Conservation (phyloP, 1,140 invertebrate species). For the Saccostrea echinata region DNA sequence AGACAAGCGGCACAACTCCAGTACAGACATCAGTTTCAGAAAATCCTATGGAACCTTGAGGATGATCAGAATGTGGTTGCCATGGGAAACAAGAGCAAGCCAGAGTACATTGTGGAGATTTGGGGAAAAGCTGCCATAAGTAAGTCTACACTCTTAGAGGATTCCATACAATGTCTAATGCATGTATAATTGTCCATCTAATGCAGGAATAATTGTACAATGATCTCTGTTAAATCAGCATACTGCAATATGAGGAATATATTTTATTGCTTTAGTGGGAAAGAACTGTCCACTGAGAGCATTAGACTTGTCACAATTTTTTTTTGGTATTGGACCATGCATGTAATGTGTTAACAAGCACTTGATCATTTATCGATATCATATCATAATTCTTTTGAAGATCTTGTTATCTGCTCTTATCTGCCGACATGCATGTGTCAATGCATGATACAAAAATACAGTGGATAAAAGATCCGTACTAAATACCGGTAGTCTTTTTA, state of each 20-base stretch:
- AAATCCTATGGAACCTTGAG: conserved; percentile 66
- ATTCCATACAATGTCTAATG: not conserved
- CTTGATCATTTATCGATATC: no score
- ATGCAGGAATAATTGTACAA: not conserved
- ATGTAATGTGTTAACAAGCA: no score
- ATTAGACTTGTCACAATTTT: no score
- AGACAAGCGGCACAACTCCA: conserved; percentile 65
- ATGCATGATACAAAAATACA: no score
- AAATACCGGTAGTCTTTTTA: no score
- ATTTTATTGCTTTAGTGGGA: not conserved
- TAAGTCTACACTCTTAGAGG: conserved; percentile 57
- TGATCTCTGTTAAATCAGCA: not conserved
- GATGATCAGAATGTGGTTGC: conserved; percentile 55
- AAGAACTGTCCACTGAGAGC: no score
- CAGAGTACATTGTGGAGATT: conserved; percentile 78
- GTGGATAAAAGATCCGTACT: no score
- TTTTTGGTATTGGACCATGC: no score
- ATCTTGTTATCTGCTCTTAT: no score
- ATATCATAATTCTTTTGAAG: no score
- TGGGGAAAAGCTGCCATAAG: conserved; percentile 83
- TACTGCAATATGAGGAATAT: not conserved
- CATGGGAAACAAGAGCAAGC: conserved; percentile 2
- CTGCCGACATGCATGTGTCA: no score
- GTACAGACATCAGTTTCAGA: conserved; percentile 67
- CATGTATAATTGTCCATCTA: conserved; percentile 6